Base-by-base conservation (phyloP, 2,888 invertebrate genomes). In the Barypeithes pellucidus region DNA sequence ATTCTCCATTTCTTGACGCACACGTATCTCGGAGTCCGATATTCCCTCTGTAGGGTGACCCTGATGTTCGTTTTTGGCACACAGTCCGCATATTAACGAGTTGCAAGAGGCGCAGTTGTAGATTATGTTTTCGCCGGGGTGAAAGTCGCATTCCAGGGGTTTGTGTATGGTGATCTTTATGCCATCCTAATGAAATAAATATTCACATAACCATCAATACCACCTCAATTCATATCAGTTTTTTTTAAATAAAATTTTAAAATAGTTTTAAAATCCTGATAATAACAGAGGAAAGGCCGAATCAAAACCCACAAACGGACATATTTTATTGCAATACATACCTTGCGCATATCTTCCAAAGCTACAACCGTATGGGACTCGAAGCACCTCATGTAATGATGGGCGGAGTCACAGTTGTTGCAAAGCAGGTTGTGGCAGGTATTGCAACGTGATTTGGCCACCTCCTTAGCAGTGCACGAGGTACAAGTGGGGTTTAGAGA, bases 311-410 rank as follows among this genome's bases (percentile, higher is more conserved):
- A n/a, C n/a, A n/a, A n/a, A n/a, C n/a, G n/a, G n/a, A n/a, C n/a
- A n/a, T n/a, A n/a, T n/a, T n/a, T n/a, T n/a, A n/a, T n/a, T n/a
- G n/a, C n/a, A n/a, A 9, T 39, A 1, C 24, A 16, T 73, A 73
- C 73, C 77, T 93, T 93, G 81, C 93, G 91, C 84, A 96, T 89
- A 79, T 96, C 95, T 81, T 96, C 96, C 83, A 97, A 92, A 50
- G 94, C 93, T 65, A 96, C 92, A 43, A 97, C 97, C 85, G 94
- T 91, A 85, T 98, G 98, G 82, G 95, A 95, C 86, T 98, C 97
- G 85, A 98, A 98, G 88, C 97, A 97, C 79, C 96, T 91, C 98
- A 98, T 98, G 84, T 94, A 97, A 86, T 96, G 94, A 86, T 98
- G 98, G 72, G 98, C 98, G 45, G 95, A 95, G 82, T 96, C 96